Base-by-base conservation (phyloP, 2,888 invertebrate species). In the Hoplodrina ambigua region DNA sequence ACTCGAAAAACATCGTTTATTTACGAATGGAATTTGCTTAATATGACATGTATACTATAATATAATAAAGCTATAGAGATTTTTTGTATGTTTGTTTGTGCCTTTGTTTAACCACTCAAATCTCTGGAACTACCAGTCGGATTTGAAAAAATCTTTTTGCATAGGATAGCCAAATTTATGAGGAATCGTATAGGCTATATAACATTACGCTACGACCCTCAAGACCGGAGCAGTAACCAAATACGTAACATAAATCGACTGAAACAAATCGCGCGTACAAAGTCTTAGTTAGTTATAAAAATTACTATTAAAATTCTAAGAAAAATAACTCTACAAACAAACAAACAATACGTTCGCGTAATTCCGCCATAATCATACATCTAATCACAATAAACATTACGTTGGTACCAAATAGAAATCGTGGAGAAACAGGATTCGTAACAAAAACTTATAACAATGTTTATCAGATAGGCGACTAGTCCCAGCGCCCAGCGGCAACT, bases 401-500 rank as follows among this genome's bases (percentile, higher is more conserved):
- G 72, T 59, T 64, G 69, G 58, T 70, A 78, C 68, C 75, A 68
- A 83, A 83, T 76, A 84, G 81, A 81, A 81, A 83, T 81, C 80
- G 71, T 80, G 41, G 74, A 76, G 77, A 84, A 25, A 81, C 84
- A 82, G 84, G 84, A 84, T 81, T 84, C 53, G 70, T 74, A 76
- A 86, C 75, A 78, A 80, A 84, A 81, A 78, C 78, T 78, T n/a
- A n/a, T n/a, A 81, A 85, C 84, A 85, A 84, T 85, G 83, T 87
- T 63, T 68, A 85, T 86, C 86, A 84, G 87, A 90, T 88, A 86
- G 58, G 61, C 52, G 60, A 88, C 87, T 86, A 86, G 90, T 69
- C 13, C 44, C 44, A 44, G 44, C 44, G 44, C 84, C 82, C 81
- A 60, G 66, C 79, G 81, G 84, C 91, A 86, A 88, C 88, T 88